phyloP scores from a whole-genome alignment of 2,113 vertebrate species.

The Maccullochella peelii region DNA sequence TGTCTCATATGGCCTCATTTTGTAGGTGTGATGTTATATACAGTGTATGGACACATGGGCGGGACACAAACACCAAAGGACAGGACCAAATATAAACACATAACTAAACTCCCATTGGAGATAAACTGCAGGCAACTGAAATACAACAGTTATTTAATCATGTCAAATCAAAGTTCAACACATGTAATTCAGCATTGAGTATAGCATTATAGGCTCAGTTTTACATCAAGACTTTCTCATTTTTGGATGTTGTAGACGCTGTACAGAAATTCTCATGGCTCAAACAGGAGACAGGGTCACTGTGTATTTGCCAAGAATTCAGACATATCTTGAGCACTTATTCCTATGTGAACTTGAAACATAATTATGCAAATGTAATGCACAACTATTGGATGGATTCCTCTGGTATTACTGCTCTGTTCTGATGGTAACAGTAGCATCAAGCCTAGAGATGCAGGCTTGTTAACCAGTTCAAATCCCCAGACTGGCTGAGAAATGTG shows the following conservation, averaged over 20 bases:
- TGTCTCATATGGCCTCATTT: conserved; percentile 67
- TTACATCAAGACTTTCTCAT: neutral
- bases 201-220: neutral
- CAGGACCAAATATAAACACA: conserved; percentile 41
- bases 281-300: conserved; percentile 26
- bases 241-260: neutral
- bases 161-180: conserved; percentile 29
- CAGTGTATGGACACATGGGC: conserved; percentile 22
- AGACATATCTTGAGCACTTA: neutral
- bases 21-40: conserved; percentile 73
- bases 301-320: conserved; percentile 35
- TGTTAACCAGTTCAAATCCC: conserved; percentile 41
- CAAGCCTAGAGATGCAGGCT: conserved; percentile 21
- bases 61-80: conserved; percentile 47
- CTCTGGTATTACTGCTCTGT: conserved; percentile 3
- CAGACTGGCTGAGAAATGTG: conserved; percentile 20
- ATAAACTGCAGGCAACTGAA: conserved; percentile 17
- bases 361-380: conserved; percentile 10
- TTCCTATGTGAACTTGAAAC: conserved; percentile 14
- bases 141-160: conserved; percentile 45
- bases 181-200: neutral
- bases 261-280: conserved; percentile 26
- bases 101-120: conserved; percentile 35
- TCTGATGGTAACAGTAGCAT: conserved; percentile 18
- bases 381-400: conserved; percentile 14